Percentiles rank a stretch among this genome's conserved stretches.
Evolutionary conservation across 2,113 vertebrate genomes (phyloP).

Genomic region (Tetrao urogallus): DNA sequence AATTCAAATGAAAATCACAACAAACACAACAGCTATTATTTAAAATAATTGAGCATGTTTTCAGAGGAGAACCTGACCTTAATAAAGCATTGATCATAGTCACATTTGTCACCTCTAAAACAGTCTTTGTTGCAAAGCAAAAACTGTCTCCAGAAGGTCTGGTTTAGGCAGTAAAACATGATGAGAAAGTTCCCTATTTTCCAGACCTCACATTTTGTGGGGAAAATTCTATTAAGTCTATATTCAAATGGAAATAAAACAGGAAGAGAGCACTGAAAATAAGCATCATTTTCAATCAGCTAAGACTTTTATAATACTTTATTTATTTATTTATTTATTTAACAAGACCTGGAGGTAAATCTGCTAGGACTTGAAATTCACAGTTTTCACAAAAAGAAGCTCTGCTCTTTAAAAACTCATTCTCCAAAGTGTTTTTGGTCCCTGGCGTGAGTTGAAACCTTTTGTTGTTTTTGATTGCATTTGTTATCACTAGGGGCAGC

Average conservation of each 20-base stretch:
- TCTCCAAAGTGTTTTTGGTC: slow-evolving; percentile 44
- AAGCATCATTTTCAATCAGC: neutral
- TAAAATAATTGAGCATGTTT: slow-evolving; percentile 25
- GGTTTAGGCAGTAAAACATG: slow-evolving; percentile 13
- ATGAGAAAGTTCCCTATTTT: slow-evolving; percentile 11
- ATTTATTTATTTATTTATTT: neutral
- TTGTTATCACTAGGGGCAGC: slow-evolving; percentile 20
- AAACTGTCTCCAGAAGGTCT: slow-evolving; percentile 43
- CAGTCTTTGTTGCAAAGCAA: slow-evolving; percentile 1
- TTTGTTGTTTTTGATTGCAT: slow-evolving; percentile 58
- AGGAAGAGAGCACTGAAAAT: neutral
- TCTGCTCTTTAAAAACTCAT: slow-evolving; percentile 20
- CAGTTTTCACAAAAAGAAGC: neutral
- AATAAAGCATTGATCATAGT: slow-evolving; percentile 49
- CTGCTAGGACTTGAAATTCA: slow-evolving; percentile 15
- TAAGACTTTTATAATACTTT: neutral
- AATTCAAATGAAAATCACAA: slow-evolving; percentile 58
- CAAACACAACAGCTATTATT: slow-evolving; percentile 18
- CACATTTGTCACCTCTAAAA: slow-evolving; percentile 24
- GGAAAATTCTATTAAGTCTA: slow-evolving; percentile 9
- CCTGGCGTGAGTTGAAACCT: slow-evolving; percentile 30
- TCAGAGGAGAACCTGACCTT: slow-evolving; percentile 23
- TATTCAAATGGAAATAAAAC: slow-evolving; percentile 28
- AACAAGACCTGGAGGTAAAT: neutral
- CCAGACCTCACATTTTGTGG: neutral